These are phyloP conservation scores for Schlechtendalia chinensis DNA, from an alignment of 1,140 invertebrate species.

Conservation along the genomic window DNA sequence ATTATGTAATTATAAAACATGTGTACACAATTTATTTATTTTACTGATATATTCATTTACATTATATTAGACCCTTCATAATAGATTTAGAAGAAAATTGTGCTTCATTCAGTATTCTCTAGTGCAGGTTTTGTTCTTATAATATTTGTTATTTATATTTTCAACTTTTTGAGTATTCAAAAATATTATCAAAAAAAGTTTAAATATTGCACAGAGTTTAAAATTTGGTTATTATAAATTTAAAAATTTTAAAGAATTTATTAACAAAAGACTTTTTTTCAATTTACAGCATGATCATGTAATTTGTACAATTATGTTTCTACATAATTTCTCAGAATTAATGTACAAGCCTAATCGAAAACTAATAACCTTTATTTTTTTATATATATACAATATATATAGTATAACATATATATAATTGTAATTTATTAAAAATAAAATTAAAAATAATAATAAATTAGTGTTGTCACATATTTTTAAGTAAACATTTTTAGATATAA, in stretches of 20 bases:
- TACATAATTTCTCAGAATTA: neutral
- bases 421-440: too few species aligned
- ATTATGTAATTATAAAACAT: neutral
- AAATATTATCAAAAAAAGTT: neutral
- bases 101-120: neutral
- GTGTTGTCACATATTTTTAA: too few species aligned
- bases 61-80: too few species aligned
- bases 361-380: neutral
- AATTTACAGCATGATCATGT: neutral
- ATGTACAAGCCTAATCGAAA: neutral
- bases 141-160: neutral
- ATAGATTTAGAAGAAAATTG: neutral
- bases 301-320: neutral
- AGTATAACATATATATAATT: too few species aligned
- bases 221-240: too few species aligned
- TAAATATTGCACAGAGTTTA: too few species aligned
- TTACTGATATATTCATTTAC: neutral
- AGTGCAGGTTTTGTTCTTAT: neutral
- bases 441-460: neutral
- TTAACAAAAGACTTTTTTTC: too few species aligned
- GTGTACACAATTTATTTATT: neutral
- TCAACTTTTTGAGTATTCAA: neutral
- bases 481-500: neutral
- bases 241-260: too few species aligned
- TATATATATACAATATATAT: too few species aligned